Evolutionary conservation across 2,113 vertebrate species (phyloP).

Genomic region (Hystrix cristata): DNA sequence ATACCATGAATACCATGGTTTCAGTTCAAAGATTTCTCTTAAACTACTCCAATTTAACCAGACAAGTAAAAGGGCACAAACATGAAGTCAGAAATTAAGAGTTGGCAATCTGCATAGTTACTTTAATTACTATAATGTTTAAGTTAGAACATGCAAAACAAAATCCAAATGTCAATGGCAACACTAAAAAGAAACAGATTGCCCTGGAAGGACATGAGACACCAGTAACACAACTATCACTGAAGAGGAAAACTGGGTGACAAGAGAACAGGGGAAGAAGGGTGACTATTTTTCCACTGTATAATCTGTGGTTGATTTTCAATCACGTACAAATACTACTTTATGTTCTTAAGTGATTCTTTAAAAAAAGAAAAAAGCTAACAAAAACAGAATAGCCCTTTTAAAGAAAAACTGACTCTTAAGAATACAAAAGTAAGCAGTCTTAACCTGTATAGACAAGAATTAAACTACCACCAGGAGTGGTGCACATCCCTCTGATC

Average conservation of each 20-base stretch:
- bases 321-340: not conserved
- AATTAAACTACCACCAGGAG: not conserved
- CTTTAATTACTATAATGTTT: conserved; percentile 32
- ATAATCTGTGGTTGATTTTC: not conserved
- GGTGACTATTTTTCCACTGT: not conserved
- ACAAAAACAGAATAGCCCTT: not conserved
- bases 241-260: not conserved
- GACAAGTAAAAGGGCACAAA: conserved; percentile 8
- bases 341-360: conserved; percentile 36
- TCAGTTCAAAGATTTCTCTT: conserved; percentile 39
- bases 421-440: not conserved
- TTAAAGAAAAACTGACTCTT: conserved; percentile 25
- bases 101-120: not conserved
- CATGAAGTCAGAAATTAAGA: conserved; percentile 25
- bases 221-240: not conserved
- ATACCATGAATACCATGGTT: not conserved
- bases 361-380: not conserved
- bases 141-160: conserved; percentile 40
- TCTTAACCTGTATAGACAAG: not conserved
- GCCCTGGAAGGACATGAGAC: not conserved
- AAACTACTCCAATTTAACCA: not conserved
- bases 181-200: conserved; percentile 11
- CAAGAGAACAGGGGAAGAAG: not conserved
- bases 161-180: conserved; percentile 22
- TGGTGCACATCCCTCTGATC: not conserved